Percentiles rank a stretch among this genome's conserved stretches.
Evolutionary conservation across 2,113 vertebrate genomes (phyloP).

Genomic region (Abramis brama): DNA sequence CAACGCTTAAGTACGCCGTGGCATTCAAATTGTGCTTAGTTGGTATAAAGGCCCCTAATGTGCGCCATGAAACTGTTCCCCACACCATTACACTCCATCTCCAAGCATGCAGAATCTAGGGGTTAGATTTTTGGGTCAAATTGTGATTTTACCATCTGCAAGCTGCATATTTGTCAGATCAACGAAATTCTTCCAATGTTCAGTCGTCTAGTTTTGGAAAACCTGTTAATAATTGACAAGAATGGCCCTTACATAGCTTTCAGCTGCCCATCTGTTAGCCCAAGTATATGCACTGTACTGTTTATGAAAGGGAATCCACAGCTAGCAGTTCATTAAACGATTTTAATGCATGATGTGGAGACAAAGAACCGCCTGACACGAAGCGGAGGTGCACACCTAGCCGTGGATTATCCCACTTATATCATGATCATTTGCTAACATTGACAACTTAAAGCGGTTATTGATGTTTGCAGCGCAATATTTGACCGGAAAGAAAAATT

Average conservation of each 20-base stretch:
- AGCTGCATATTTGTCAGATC: not conserved
- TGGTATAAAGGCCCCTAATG: slow-evolving; percentile 37
- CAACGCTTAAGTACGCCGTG: not conserved
- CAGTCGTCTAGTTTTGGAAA: not conserved
- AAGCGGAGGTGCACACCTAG: too few species aligned
- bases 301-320: not conserved
- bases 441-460: too few species aligned
- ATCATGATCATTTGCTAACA: too few species aligned
- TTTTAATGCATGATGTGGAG: too few species aligned
- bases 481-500: too few species aligned
- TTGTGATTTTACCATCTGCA: slow-evolving; percentile 15
- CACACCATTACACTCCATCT: slow-evolving; percentile 20
- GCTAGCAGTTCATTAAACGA: too few species aligned
- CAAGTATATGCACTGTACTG: not conserved
- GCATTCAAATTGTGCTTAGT: slow-evolving; percentile 32
- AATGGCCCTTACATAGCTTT: not conserved
- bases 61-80: not conserved
- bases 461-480: too few species aligned
- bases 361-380: too few species aligned
- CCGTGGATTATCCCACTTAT: too few species aligned
- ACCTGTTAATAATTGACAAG: not conserved
- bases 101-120: not conserved
- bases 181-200: not conserved
- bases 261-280: not conserved
- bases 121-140: slow-evolving; percentile 19